Conservation (phyloP, 2,888 invertebrate species). For the Diarsia rubi region DNA sequence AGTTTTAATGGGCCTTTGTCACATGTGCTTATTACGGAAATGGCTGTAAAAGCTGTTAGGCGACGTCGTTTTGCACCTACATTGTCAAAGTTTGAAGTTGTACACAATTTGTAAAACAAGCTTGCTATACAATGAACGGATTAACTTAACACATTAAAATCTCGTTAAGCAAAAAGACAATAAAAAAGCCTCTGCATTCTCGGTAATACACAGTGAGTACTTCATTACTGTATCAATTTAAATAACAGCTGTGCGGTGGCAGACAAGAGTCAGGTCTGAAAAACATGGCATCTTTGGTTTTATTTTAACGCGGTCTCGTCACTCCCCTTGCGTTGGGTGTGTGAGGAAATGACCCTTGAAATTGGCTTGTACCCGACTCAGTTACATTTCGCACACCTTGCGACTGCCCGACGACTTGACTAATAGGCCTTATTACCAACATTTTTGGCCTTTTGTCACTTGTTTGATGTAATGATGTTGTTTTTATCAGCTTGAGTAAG, state of each 20-base stretch:
- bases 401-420: conserved; percentile 79
- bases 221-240: conserved; percentile 68
- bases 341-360: conserved; percentile 89
- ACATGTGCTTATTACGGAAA: conserved; percentile 68
- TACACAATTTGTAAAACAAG: conserved; percentile 22
- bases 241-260: conserved; percentile 77
- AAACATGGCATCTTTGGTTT: conserved; percentile 75
- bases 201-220: conserved; percentile 51
- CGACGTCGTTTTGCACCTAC: conserved; percentile 21
- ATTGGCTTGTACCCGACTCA: conserved; percentile 83
- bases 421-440: conserved; percentile 84
- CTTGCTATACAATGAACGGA: conserved; percentile 19
- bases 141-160: conserved; percentile 54
- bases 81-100: conserved; percentile 34
- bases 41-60: conserved; percentile 55
- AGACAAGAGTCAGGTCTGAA: conserved; percentile 57
- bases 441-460: conserved; percentile 82
- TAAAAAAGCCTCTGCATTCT: conserved; percentile 37
- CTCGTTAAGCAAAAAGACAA: conserved; percentile 41
- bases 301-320: conserved; percentile 75
- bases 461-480: conserved; percentile 73
- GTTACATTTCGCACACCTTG: conserved; percentile 86
- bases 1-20: conserved; percentile 72
- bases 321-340: conserved; percentile 76
- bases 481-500: conserved; percentile 67